A percentile compares a stretch with the other conserved stretches of the same genome.
Conservation (phyloP, 2,113 vertebrate species). For the Pampusana beccarii region DNA sequence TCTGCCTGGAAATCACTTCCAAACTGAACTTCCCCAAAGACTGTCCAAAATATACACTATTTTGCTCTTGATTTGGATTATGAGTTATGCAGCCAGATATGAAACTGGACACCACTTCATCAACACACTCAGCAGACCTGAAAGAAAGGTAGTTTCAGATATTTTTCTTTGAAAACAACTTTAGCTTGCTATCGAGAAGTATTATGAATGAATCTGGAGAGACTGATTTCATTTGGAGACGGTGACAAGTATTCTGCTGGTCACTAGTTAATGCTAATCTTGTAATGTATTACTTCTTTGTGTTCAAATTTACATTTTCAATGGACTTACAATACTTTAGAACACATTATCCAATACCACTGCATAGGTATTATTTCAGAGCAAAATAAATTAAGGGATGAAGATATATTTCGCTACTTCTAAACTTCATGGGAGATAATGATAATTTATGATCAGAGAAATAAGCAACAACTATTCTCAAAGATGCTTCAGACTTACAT, state of each 20-base stretch:
- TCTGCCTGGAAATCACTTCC: not conserved
- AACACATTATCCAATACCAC: not conserved
- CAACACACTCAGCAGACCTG: not conserved
- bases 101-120: not conserved
- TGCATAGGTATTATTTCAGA: not conserved
- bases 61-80: not conserved
- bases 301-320: not conserved
- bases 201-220: not conserved
- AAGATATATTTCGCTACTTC: not conserved
- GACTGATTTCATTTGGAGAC: not conserved
- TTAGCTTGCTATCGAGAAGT: not conserved
- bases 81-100: not conserved
- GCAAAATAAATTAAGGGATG: not conserved
- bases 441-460: not conserved
- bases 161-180: not conserved
- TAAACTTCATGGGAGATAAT: not conserved
- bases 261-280: not conserved
- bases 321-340: not conserved
- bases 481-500: not conserved
- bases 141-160: accelerated
- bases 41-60: not conserved
- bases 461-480: not conserved
- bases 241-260: not conserved
- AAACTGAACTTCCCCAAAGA: not conserved
- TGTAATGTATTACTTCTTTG: not conserved